Percentiles rank a stretch among this genome's conserved stretches.
Evolutionary conservation across 1,140 invertebrate genomes (phyloP).

Genomic region (Dendroctonus ponderosae): DNA sequence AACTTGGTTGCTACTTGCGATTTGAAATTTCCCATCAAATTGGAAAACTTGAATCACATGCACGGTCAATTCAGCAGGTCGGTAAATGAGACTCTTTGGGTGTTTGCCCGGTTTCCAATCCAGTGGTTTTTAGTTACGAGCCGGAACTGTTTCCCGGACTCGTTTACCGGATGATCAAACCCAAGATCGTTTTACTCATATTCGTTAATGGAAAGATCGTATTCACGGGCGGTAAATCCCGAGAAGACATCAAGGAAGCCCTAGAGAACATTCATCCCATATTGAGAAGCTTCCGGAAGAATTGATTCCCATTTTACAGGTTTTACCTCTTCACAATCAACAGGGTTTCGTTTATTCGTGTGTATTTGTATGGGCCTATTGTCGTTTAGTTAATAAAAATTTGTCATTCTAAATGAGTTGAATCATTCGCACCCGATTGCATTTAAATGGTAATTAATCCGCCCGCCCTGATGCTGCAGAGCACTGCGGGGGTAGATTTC

Average conservation of each 20-base stretch:
- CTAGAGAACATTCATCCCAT: slow-evolving; percentile 99
- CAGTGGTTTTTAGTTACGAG: slow-evolving; percentile 78
- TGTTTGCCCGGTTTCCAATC: background rate
- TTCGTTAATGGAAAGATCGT: slow-evolving; percentile 99
- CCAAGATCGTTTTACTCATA: slow-evolving; percentile 95
- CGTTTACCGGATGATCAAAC: slow-evolving; percentile 99
- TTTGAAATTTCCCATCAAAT: slow-evolving; percentile 93
- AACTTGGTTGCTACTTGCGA: slow-evolving; percentile 99
- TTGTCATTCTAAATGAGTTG: no score
- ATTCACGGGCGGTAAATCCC: slow-evolving; percentile 96
- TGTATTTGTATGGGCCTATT: background rate
- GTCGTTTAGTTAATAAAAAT: background rate
- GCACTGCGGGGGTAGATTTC: no score
- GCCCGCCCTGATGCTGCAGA: no score
- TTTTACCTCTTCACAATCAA: background rate
- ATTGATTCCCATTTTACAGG: slow-evolving; percentile 15
- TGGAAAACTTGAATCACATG: slow-evolving; percentile 91
- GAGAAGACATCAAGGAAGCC: slow-evolving; percentile 98
- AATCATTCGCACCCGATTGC: no score
- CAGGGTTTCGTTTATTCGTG: background rate
- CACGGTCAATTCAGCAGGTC: slow-evolving; percentile 94
- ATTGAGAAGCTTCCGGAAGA: slow-evolving; percentile 96
- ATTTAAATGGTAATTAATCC: no score
- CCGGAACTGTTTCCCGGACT: slow-evolving; percentile 96
- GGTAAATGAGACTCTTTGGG: background rate